Evolutionary conservation across 2,113 vertebrate species (phyloP).

Genomic region (Mirza zaza): DNA sequence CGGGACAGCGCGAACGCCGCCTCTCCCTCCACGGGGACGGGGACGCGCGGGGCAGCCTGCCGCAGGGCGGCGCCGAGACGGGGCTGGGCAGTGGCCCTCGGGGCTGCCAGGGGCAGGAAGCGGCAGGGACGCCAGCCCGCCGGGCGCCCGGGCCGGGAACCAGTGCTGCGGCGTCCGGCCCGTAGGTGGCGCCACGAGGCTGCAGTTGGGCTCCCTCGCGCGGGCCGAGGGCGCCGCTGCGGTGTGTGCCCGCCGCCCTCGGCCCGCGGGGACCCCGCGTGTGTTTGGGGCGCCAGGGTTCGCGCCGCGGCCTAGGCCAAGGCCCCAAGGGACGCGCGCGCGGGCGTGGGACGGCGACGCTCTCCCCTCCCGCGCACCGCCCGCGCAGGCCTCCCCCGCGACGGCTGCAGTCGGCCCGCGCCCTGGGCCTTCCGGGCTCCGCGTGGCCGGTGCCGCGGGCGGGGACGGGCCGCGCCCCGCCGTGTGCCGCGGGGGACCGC

Average conservation of each 20-base stretch:
- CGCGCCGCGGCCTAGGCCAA: neutral
- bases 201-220: conserved; percentile 35
- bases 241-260: neutral
- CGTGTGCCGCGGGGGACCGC: neutral
- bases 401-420: neutral
- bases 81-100: neutral
- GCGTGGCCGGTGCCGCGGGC: neutral
- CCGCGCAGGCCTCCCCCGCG: neutral
- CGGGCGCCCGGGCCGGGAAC: neutral
- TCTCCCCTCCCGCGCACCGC: fast-evolving
- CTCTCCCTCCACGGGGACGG: neutral
- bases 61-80: neutral
- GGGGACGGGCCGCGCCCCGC: neutral
- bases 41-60: neutral
- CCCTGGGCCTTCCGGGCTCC: neutral
- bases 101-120: fast-evolving
- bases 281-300: neutral
- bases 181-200: conserved; percentile 73
- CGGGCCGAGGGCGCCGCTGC: neutral
- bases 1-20: neutral
- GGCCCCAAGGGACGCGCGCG: neutral
- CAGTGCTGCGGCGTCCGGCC: neutral
- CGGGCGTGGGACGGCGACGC: no score
- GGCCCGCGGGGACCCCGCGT: neutral
- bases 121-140: neutral